phyloP scores from a whole-genome alignment of 2,113 vertebrate species.

The Chloropsis cyanopogon region DNA sequence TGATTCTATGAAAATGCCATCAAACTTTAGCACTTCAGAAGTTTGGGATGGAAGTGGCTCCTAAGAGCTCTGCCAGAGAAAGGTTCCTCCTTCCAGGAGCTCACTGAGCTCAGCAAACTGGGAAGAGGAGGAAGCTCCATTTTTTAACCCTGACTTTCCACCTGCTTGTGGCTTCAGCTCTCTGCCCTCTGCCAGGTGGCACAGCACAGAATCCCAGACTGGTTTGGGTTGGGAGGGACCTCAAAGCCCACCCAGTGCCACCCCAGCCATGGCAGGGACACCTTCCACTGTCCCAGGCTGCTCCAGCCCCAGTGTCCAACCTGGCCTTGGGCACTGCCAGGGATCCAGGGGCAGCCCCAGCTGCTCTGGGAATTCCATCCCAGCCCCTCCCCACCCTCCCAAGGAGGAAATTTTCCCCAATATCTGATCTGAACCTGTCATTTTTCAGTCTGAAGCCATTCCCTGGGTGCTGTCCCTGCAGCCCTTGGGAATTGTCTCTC shows the following conservation, averaged over 20 bases:
- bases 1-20: neutral
- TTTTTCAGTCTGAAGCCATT: too few relatives aligned
- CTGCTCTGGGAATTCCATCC: neutral
- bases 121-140: neutral
- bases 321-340: neutral
- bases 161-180: neutral
- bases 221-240: neutral
- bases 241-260: accelerated
- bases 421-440: neutral
- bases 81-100: neutral
- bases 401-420: neutral
- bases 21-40: neutral
- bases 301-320: neutral
- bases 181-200: neutral
- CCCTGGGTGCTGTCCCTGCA: too few relatives aligned
- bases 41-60: neutral
- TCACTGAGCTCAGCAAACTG: neutral
- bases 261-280: neutral
- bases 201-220: neutral
- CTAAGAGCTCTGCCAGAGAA: neutral
- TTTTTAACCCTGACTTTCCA: neutral
- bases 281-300: neutral
- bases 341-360: neutral
- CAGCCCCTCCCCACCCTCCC: neutral
- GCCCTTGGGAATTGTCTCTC: too few relatives aligned